Conservation (phyloP, 2,113 vertebrate genomes). For the Sebastes fasciatus region DNA sequence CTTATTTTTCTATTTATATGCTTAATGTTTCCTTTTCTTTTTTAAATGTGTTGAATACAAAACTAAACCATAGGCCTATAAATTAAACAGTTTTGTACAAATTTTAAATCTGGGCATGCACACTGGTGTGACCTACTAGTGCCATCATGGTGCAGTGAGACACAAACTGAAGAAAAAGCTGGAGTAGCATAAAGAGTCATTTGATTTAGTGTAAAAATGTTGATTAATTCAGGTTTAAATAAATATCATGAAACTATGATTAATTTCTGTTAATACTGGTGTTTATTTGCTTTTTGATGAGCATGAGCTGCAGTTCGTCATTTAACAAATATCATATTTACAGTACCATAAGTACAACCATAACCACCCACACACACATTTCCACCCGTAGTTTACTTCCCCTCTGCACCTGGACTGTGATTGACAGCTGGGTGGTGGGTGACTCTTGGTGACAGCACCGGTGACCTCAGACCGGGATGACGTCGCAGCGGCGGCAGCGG, state of each 20-base stretch:
- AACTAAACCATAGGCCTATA: background rate
- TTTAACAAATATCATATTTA: conserved; percentile 1
- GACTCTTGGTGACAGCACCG: conserved; percentile 46
- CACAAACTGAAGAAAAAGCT: background rate
- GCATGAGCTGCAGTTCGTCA: background rate
- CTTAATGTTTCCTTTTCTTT: background rate
- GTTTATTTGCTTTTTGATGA: conserved; percentile 3
- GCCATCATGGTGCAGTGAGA: background rate
- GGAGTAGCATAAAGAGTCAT: no score
- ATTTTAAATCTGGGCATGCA: background rate
- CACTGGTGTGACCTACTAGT: background rate
- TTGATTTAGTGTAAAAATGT: background rate
- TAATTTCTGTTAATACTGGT: background rate
- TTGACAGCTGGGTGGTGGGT: conserved; percentile 43
- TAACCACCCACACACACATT: background rate
- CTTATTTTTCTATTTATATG: background rate
- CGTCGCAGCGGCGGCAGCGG: background rate
- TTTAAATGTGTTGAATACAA: background rate
- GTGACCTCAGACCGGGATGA: conserved; percentile 53
- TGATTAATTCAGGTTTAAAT: background rate
- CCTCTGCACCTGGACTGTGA: conserved; percentile 53
- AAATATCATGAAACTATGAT: background rate
- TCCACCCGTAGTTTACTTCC: background rate
- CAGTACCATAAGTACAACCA: background rate
- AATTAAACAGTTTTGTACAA: background rate